A percentile compares a stretch with the other conserved stretches of the same genome.
These are phyloP conservation scores for Ditylenchus weischeri DNA, from an alignment of 2,888 invertebrate genomes.

Conservation along the genomic window DNA sequence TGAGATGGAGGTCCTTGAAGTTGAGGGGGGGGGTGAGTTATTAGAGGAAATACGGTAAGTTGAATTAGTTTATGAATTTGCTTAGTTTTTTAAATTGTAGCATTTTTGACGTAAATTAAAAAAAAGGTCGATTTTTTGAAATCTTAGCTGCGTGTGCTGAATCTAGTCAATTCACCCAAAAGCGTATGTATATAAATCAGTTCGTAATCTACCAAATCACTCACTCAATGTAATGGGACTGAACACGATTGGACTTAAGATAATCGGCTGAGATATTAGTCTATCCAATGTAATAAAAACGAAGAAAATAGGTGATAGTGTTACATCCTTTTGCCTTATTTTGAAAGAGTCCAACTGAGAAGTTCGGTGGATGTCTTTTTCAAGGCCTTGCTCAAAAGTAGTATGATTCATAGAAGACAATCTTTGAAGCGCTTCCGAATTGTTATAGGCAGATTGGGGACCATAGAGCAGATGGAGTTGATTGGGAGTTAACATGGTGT, in stretches of 20 bases:
- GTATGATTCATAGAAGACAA: slow-evolving; percentile 1
- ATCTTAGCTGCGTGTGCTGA: slow-evolving; percentile 38
- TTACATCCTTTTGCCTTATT: slow-evolving; percentile 29
- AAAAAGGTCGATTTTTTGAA: too few species aligned
- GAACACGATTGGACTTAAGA: slow-evolving; percentile 44
- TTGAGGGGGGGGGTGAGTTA: too few species aligned
- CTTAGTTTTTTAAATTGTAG: too few species aligned
- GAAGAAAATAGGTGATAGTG: slow-evolving; percentile 38
- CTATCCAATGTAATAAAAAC: slow-evolving; percentile 40
- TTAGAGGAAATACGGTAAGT: too few species aligned
- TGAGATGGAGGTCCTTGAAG: too few species aligned
- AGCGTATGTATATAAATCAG: too few species aligned
- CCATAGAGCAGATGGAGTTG: slow-evolving; percentile 49
- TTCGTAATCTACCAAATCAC: too few species aligned
- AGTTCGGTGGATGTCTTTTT: slow-evolving; percentile 28
- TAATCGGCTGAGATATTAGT: slow-evolving; percentile 33
- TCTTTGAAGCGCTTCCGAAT: slow-evolving; percentile 27
- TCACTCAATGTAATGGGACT: slow-evolving; percentile 29
- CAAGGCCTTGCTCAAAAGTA: slow-evolving; percentile 25
- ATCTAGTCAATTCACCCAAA: slow-evolving; percentile 11
- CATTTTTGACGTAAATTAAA: too few species aligned
- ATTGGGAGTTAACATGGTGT: slow-evolving; percentile 39
- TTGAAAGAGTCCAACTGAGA: slow-evolving; percentile 32
- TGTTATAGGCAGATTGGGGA: slow-evolving; percentile 34
- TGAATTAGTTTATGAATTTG: too few species aligned